Base-by-base conservation (phyloP, 2,797 vertebrate genomes). In the Crypturellus tataupa region DNA sequence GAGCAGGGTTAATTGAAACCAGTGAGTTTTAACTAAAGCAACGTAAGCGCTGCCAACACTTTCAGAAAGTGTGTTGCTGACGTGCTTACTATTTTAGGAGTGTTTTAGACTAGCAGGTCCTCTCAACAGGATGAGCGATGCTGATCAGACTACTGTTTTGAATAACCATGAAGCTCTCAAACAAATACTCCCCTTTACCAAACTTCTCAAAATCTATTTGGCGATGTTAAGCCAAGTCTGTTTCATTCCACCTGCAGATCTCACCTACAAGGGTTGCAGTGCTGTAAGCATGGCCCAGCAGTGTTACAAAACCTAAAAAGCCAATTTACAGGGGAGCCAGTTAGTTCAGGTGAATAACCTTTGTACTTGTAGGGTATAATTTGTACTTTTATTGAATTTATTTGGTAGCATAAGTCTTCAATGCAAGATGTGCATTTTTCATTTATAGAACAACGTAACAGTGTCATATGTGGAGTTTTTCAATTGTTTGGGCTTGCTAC, bases 1-100 rank as follows among this genome's bases (percentile, higher is more conserved):
- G 49, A 94, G 85, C 85, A 85, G 89, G 40, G 87, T 89, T 89
- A 68, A 95, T 85, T 88, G 77, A 60, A 2, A 0, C 53, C 55
- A 87, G 16, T 42, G 75, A 78, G 49, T 89, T 92, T 84, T 59
- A 89, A 72, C 64, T 56, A 25, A 69, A 76, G 60, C 40, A 69
- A 53, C 29, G 27, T 29, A 80, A 44, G 62, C 2, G 14, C 79
- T 94, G 77, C 59, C 72, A 84, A 69, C 64, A 47, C 80, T 80
- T 80, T 21, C 3, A 75, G 58, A n/a, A 63, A 77, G 59, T 46
- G 42, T 29, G 24, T 56, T 39, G 49, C 40, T 84, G 55, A 88
- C 4, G 7, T 44, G 21, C 58, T 90, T 85, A 58, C 53, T 76
- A 2, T 81, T 87, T 69, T 37, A 71, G n/a, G 49, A 69, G 51